Base-by-base conservation (phyloP, 2,888 invertebrate genomes). In the Ochlodes sylvanus region DNA sequence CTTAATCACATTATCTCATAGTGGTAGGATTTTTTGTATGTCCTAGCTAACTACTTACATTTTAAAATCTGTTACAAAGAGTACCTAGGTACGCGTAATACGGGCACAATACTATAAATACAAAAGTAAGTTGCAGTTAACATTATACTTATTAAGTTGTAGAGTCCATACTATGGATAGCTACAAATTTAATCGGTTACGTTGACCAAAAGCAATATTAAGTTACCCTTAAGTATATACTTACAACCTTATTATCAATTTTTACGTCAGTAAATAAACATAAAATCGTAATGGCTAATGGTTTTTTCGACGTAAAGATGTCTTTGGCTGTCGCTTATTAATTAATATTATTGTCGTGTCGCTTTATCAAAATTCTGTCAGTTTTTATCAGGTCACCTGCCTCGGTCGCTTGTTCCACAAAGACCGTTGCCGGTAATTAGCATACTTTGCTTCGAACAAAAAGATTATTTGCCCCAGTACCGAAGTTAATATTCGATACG, bases 401-500 rank as follows among this genome's bases (percentile, higher is more conserved):
- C 82, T 71, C 71, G 73, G 71, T 72, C 83, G 84, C 84, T 77
- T 75, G 72, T 75, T 70, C 65, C 68, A 70, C 72, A 68, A 76
- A 72, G 84, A 82, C 84, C 84, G 87, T 86, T 87, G 38, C 38
- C 38, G 38, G 56, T 76, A 83, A 89, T 90, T 89, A 90, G 86
- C 89, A 90, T 91, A 90, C 86, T 83, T 80, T 83, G 78, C 74
- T 79, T 78, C 78, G 74, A 78, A 85, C 86, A 88, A 88, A 89
- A 88, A 87, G 80, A 86, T 86, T 84, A 83, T 83, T 84, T 82
- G 79, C 81, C 86, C 87, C 84, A 81, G 85, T 84, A 82, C 79
- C 72, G 14, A 77, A 77, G 81, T 87, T 87, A 89, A 89, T 88
- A 89, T 90, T 89, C 90, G 88, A 90, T 92, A 90, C 90, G 82